Conservation (phyloP, 2,888 invertebrate species). For the Augiades crinisus region DNA sequence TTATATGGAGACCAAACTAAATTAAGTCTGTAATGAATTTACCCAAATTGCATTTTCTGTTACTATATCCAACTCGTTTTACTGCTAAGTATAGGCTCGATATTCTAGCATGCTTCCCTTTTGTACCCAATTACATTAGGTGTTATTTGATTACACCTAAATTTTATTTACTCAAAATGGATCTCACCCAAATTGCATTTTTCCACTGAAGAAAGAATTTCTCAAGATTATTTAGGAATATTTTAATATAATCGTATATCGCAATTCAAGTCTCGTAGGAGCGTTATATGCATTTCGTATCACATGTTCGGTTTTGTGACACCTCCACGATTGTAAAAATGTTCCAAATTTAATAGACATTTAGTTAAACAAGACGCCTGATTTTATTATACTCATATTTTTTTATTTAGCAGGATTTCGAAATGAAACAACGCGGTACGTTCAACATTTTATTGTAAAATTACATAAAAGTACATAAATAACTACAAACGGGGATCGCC, state of each 20-base stretch:
- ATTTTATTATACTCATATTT: constrained; percentile 27
- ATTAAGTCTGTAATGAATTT: no score
- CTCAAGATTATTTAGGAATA: no score
- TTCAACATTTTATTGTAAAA: constrained; percentile 68
- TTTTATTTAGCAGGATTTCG: constrained; percentile 20
- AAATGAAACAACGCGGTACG: constrained; percentile 19
- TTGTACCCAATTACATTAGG: no score
- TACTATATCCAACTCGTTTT: no score
- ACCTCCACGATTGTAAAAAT: constrained; percentile 41
- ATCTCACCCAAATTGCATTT: no score
- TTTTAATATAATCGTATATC: constrained; percentile 1
- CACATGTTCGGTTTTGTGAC: constrained; percentile 6
- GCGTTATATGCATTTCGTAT: constrained; percentile 8
- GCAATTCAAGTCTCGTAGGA: neutral
- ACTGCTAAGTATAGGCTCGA: no score
- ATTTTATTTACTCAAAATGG: no score
- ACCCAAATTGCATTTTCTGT: no score
- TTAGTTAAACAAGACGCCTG: constrained; percentile 21
- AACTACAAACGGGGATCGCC: constrained; percentile 46
- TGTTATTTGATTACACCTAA: no score
- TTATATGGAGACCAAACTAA: no score
- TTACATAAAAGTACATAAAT: constrained; percentile 52
- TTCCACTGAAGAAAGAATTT: no score
- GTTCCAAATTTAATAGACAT: constrained; percentile 41
- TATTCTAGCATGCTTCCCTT: no score